phyloP scores from a whole-genome alignment of 1,140 invertebrate genomes.

The Acromyrmex echinatior region DNA sequence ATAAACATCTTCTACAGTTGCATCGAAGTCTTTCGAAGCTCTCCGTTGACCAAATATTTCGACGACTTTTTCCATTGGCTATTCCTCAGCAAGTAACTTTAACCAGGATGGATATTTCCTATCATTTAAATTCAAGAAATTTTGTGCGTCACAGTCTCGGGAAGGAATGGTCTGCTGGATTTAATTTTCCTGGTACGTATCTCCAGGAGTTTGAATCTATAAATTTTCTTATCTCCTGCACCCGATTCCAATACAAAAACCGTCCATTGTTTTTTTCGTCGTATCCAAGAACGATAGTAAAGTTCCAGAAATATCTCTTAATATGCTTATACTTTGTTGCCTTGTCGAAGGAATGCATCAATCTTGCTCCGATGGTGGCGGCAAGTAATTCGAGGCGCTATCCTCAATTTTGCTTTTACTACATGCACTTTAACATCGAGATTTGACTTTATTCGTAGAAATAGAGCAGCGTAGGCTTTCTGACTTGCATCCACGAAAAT shows the following conservation, averaged over 20 bases:
- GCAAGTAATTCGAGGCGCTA: background rate
- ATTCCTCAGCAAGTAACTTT: slow-evolving; percentile 47
- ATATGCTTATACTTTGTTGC: background rate
- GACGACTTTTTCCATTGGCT: slow-evolving; percentile 64
- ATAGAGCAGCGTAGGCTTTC: background rate
- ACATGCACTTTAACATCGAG: background rate
- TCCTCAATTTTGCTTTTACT: background rate
- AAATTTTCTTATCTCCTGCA: slow-evolving; percentile 52
- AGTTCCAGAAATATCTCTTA: slow-evolving; percentile 58
- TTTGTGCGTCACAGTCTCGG: slow-evolving; percentile 73
- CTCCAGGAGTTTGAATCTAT: slow-evolving; percentile 46
- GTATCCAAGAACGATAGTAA: slow-evolving; percentile 56
- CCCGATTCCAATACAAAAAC: slow-evolving; percentile 56
- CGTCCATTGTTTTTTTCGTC: slow-evolving; percentile 26
- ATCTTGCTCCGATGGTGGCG: background rate
- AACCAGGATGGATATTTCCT: slow-evolving; percentile 79
- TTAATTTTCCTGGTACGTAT: slow-evolving; percentile 62
- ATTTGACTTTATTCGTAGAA: background rate
- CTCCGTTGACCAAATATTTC: slow-evolving; percentile 58
- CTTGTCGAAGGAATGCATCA: background rate
- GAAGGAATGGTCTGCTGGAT: slow-evolving; percentile 64
- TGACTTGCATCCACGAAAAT: background rate
- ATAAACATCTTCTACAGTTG: background rate
- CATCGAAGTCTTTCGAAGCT: slow-evolving; percentile 7
- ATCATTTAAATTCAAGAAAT: slow-evolving; percentile 71